A percentile compares a stretch with the other conserved stretches of the same genome.
These are phyloP conservation scores for Prunella strophiata DNA, from an alignment of 2,797 vertebrate genomes.

Conservation along the genomic window DNA sequence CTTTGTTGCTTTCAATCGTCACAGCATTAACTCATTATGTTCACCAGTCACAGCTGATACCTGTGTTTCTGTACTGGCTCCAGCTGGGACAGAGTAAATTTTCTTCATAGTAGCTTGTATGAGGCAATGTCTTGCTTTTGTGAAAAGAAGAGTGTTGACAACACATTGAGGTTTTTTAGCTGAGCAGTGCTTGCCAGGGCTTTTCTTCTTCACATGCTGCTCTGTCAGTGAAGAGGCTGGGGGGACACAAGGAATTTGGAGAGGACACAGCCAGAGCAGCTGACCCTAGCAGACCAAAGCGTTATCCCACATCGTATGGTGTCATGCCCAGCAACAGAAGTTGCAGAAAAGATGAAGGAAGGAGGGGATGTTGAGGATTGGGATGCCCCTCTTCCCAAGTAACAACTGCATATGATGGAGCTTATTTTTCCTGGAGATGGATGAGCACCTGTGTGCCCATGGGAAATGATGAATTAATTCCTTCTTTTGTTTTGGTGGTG, in stretches of 20 bases:
- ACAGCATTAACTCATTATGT: not conserved
- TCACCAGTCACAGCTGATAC: not conserved
- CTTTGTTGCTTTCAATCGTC: not conserved
- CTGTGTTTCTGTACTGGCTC: not conserved
- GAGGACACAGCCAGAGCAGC: not conserved
- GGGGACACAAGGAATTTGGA: not conserved
- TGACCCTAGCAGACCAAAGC: not conserved
- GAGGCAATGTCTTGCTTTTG: not conserved
- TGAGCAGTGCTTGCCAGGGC: not conserved
- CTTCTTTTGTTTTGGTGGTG: not conserved
- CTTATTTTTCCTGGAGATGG: not conserved
- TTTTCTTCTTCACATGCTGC: not conserved
- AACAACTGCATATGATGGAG: fast-evolving
- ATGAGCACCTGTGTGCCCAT: not conserved
- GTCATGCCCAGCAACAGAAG: not conserved
- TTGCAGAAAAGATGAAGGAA: not conserved
- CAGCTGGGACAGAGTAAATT: not conserved
- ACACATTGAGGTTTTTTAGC: not conserved
- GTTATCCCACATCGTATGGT: fast-evolving
- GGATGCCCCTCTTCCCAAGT: not conserved
- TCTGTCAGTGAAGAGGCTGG: not conserved
- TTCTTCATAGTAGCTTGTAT: not conserved
- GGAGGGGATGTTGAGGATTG: fast-evolving
- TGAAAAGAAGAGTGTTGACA: not conserved
- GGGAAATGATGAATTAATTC: not conserved